Conservation (phyloP, 2,888 invertebrate genomes). For the Mechanitis messenoides region DNA sequence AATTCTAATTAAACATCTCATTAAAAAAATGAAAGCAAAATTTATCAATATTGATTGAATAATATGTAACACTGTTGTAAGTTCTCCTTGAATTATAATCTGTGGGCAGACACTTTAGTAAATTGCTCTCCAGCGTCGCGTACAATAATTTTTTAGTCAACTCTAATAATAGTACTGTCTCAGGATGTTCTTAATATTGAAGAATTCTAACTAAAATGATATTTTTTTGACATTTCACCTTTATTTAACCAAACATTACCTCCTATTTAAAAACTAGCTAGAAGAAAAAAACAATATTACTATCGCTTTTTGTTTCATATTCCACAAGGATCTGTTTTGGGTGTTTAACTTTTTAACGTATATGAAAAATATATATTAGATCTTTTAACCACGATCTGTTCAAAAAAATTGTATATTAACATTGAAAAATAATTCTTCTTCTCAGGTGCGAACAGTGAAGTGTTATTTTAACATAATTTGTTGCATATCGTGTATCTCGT, state of each 20-base stretch:
- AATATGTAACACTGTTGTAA: too few species aligned
- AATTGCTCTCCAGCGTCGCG: constrained; percentile 30
- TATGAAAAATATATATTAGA: constrained; percentile 6
- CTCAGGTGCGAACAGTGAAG: constrained; percentile 18
- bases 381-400: too few species aligned
- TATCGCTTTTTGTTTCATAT: not conserved
- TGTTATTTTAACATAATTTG: constrained; percentile 6
- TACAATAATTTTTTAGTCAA: constrained; percentile 27
- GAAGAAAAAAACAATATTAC: not conserved
- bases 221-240: too few species aligned
- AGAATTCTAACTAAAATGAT: constrained; percentile 13
- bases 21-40: too few species aligned
- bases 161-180: constrained; percentile 29
- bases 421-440: too few species aligned
- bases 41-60: too few species aligned
- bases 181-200: constrained; percentile 13
- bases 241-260: too few species aligned
- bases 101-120: constrained; percentile 26
- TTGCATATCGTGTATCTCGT: constrained; percentile 15
- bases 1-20: too few species aligned
- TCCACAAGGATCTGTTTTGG: constrained; percentile 16
- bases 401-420: too few species aligned
- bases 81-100: not conserved
- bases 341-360: constrained; percentile 7
- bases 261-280: too few species aligned